Evolutionary conservation across 2,113 vertebrate species (phyloP).

Genomic region (Aegithalos caudatus): DNA sequence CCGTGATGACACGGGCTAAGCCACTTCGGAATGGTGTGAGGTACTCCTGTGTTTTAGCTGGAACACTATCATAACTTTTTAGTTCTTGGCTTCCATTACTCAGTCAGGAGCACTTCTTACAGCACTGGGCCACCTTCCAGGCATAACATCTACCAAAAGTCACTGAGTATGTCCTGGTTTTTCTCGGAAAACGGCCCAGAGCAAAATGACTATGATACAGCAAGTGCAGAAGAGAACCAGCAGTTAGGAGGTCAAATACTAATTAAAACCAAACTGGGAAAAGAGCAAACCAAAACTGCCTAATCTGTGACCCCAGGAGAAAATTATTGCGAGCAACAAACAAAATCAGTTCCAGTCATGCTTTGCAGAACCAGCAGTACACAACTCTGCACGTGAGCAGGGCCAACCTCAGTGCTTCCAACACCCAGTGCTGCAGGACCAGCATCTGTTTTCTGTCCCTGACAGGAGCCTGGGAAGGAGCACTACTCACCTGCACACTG

Average conservation of each 20-base stretch:
- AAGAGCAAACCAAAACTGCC: background rate
- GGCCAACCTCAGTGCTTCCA: background rate
- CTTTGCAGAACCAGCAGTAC: background rate
- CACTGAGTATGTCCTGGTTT: conserved; percentile 34
- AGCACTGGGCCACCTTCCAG: conserved; percentile 53
- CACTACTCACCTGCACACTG: fast-evolving
- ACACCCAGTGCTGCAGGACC: background rate
- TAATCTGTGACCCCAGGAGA: background rate
- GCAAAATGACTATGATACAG: background rate
- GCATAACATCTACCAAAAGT: conserved; percentile 48
- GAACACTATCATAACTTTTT: background rate
- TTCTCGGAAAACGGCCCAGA: conserved; percentile 46
- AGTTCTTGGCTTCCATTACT: conserved; percentile 15
- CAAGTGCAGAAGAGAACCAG: conserved; percentile 14
- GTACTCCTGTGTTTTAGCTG: conserved; percentile 35
- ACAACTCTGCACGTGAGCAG: background rate
- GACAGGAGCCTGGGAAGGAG: background rate
- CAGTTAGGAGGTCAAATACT: background rate
- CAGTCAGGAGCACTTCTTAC: conserved; percentile 37
- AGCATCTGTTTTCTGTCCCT: background rate
- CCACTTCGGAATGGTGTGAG: background rate
- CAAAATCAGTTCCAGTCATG: background rate
- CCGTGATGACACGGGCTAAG: background rate
- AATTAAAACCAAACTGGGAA: conserved; percentile 5
- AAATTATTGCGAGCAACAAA: background rate